Conservation (phyloP, 2,888 invertebrate species). For the Tipula helvola region DNA sequence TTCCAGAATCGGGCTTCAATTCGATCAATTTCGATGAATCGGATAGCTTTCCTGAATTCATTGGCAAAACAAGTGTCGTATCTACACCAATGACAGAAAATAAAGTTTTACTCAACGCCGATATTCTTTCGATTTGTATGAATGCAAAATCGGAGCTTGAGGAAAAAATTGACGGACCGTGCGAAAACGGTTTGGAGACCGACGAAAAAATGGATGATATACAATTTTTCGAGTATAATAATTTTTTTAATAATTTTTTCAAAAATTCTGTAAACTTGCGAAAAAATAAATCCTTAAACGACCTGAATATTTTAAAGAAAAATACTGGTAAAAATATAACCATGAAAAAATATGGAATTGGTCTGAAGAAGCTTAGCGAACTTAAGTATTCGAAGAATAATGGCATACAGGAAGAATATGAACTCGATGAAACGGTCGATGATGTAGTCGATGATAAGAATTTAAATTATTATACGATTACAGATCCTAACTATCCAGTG, state of each 20-base stretch:
- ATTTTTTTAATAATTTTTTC: conserved; percentile 26
- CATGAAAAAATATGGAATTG: conserved; percentile 42
- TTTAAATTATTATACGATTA: conserved; percentile 49
- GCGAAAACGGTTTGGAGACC: conserved; percentile 16
- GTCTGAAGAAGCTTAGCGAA: conserved; percentile 33
- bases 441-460: conserved; percentile 31
- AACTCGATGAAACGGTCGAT: conserved; percentile 13
- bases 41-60: conserved; percentile 45
- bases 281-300: conserved; percentile 45
- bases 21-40: conserved; percentile 42
- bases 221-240: conserved; percentile 20
- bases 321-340: conserved; percentile 41
- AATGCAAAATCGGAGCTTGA: conserved; percentile 39
- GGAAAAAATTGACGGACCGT: conserved; percentile 12
- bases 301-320: conserved; percentile 46
- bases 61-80: conserved; percentile 61
- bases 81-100: conserved; percentile 69
- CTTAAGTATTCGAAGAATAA: conserved; percentile 24
- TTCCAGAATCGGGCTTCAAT: conserved; percentile 31
- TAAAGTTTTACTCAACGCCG: conserved; percentile 60
- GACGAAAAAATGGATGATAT: conserved; percentile 16
- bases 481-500: conserved; percentile 66
- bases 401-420: background rate
- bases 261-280: conserved; percentile 23
- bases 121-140: conserved; percentile 60